These are phyloP conservation scores for Novumbra hubbsi DNA, from an alignment of 2,797 vertebrate genomes.

Conservation along the genomic window DNA sequence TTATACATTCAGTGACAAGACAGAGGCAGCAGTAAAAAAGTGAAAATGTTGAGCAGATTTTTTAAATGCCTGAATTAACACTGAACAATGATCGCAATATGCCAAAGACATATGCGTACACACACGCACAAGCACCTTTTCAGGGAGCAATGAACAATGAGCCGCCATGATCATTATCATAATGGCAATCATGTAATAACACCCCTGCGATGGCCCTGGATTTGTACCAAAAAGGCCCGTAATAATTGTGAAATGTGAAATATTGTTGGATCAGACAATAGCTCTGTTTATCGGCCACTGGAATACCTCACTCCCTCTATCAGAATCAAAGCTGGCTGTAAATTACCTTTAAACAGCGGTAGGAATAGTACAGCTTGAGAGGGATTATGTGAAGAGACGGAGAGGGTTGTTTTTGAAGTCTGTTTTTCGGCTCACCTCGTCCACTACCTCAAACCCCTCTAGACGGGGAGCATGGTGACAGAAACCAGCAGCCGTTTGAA, in stretches of 20 bases:
- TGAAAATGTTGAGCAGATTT: neutral
- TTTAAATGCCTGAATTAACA: neutral
- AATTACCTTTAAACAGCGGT: constrained; percentile 48
- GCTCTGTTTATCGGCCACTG: constrained; percentile 28
- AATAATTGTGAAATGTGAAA: constrained; percentile 9
- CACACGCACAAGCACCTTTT: neutral
- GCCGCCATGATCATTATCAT: constrained; percentile 4
- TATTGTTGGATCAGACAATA: constrained; percentile 4
- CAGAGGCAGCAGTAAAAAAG: no score
- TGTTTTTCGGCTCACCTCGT: constrained; percentile 63
- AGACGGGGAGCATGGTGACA: constrained; percentile 34
- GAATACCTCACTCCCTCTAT: constrained; percentile 17
- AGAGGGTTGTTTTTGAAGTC: constrained; percentile 58
- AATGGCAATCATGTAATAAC: constrained; percentile 16
- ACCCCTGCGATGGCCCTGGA: constrained; percentile 11
- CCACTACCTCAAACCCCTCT: constrained; percentile 56
- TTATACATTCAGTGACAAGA: no score
- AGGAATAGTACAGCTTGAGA: constrained; percentile 28
- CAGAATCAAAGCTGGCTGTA: constrained; percentile 27
- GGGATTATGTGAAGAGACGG: constrained; percentile 37
- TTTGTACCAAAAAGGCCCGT: constrained; percentile 12
- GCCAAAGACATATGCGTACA: no score
- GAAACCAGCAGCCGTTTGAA: constrained; percentile 47
- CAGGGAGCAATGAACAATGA: constrained; percentile 11
- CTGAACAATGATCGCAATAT: neutral